Conservation (phyloP, 2,797 vertebrate species). For the Pangasius mekongensis region DNA sequence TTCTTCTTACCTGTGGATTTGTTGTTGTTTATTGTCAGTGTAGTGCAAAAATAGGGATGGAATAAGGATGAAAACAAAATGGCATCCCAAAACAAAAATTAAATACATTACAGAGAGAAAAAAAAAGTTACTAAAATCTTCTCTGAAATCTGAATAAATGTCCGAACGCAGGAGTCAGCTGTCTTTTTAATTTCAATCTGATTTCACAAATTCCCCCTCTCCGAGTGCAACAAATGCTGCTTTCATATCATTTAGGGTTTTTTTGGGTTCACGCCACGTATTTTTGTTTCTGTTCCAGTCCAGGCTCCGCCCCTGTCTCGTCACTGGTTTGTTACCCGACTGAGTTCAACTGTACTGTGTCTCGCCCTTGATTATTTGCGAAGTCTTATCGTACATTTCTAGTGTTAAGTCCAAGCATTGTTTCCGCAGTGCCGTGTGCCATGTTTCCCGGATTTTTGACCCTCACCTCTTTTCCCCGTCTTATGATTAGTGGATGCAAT, state of each 20-base stretch:
- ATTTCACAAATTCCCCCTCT: background rate
- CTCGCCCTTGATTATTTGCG: background rate
- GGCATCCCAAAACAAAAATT: too few species aligned
- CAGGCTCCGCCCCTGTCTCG: background rate
- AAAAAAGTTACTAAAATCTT: background rate
- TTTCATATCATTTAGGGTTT: background rate
- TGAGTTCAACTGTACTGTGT: background rate
- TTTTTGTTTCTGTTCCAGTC: background rate
- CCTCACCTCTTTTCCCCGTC: background rate
- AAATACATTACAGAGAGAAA: background rate
- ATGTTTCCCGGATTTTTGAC: background rate
- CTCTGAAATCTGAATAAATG: too few species aligned
- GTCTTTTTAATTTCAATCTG: background rate
- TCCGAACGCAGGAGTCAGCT: background rate
- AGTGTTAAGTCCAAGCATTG: background rate
- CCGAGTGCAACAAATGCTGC: background rate
- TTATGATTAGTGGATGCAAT: background rate
- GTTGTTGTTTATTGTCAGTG: background rate
- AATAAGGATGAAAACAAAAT: background rate
- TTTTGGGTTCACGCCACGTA: background rate
- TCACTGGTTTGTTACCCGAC: background rate
- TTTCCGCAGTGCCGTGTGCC: background rate
- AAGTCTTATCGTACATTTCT: background rate
- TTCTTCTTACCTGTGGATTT: background rate
- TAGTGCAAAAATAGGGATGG: background rate